phyloP scores from a whole-genome alignment of 2,797 vertebrate species.

The Halcyon chelicuti region DNA sequence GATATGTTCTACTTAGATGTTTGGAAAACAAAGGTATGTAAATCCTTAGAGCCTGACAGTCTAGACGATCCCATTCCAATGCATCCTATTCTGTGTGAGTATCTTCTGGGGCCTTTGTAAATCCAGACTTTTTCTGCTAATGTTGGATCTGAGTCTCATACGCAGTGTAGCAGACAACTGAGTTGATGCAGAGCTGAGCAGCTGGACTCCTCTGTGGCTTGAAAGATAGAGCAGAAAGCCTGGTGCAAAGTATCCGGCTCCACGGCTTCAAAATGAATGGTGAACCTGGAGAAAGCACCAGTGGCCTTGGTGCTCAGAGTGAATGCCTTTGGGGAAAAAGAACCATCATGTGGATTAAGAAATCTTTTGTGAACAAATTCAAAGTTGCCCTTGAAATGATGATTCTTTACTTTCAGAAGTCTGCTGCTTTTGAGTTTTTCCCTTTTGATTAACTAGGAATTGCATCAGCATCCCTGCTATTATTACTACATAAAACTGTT shows the following conservation, averaged over 20 bases:
- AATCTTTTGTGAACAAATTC: background rate
- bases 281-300: background rate
- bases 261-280: background rate
- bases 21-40: background rate
- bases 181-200: background rate
- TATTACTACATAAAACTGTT: constrained; percentile 68
- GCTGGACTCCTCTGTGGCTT: background rate
- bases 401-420: constrained; percentile 31
- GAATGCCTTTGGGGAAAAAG: background rate
- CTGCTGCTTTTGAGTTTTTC: background rate
- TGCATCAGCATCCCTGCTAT: constrained; percentile 46
- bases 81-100: background rate
- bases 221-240: background rate
- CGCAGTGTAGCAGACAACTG: background rate
- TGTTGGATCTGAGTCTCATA: background rate
- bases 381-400: background rate
- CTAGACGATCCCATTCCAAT: background rate
- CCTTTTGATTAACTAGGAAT: constrained; percentile 31
- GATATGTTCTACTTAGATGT: background rate
- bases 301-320: background rate
- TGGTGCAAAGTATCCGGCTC: background rate
- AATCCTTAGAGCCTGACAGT: background rate
- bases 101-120: background rate
- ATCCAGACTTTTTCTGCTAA: background rate
- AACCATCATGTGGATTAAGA: background rate